Conservation (phyloP, 2,888 invertebrate genomes). For the Camponotus fellah region DNA sequence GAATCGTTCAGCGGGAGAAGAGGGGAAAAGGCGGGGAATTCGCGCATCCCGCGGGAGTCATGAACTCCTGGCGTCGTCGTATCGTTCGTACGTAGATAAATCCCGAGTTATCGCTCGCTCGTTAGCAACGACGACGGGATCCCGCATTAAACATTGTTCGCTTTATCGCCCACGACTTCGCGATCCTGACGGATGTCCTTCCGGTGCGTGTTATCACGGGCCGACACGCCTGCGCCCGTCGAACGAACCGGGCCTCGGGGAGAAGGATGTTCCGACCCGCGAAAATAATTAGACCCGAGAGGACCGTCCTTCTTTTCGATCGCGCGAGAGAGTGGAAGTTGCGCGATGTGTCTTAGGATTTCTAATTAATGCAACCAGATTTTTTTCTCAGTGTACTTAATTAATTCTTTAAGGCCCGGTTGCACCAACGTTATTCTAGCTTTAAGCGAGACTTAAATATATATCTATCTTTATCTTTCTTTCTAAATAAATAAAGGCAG, state of each 20-base stretch:
- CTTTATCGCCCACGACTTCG: conserved; percentile 41
- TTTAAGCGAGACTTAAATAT: too few relatives aligned
- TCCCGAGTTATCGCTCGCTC: conserved; percentile 37
- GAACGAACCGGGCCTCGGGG: neutral
- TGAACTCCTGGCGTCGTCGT: conserved; percentile 11
- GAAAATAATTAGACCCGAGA: conserved; percentile 44
- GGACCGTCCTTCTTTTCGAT: conserved; percentile 6
- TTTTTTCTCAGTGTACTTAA: too few relatives aligned
- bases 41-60: neutral
- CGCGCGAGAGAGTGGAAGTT: conserved; percentile 2
- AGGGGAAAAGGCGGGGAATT: neutral
- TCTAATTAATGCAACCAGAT: too few relatives aligned
- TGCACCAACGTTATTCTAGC: too few relatives aligned
- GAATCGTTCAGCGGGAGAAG: neutral
- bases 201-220: conserved; percentile 43
- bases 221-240: conserved; percentile 26
- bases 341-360: too few relatives aligned
- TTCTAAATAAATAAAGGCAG: too few relatives aligned
- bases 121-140: conserved; percentile 36
- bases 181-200: conserved; percentile 55
- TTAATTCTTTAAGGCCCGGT: too few relatives aligned
- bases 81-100: conserved; percentile 33
- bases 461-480: too few relatives aligned
- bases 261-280: conserved; percentile 2
- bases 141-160: conserved; percentile 33